These are phyloP conservation scores for Chymomyza caudatula DNA, from an alignment of 2,888 invertebrate genomes.

Conservation along the genomic window DNA sequence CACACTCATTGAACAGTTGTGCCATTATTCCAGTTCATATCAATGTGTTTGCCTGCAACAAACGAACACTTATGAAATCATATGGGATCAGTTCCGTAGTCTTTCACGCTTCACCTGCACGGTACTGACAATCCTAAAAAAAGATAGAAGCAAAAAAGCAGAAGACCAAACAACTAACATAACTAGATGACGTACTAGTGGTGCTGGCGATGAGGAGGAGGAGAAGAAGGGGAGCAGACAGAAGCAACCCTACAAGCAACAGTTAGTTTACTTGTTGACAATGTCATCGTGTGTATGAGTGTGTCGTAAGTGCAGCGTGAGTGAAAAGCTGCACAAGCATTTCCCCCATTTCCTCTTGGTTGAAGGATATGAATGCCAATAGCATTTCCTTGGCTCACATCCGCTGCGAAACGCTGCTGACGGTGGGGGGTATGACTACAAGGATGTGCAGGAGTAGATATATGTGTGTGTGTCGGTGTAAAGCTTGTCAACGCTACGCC, in stretches of 20 bases:
- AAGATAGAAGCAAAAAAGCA: background rate
- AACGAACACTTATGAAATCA: constrained; percentile 64
- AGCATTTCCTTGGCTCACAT: constrained; percentile 65
- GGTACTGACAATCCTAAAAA: background rate
- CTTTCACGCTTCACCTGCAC: background rate
- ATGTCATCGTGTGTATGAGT: background rate
- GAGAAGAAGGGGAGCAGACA: background rate
- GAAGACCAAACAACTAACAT: background rate
- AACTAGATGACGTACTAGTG: background rate
- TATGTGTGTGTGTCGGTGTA: background rate
- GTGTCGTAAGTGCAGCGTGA: constrained; percentile 30
- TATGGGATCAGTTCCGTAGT: constrained; percentile 54
- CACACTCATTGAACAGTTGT: constrained; percentile 59
- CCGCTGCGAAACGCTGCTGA: constrained; percentile 49
- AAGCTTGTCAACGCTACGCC: constrained; percentile 73
- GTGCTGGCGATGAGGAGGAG: no score
- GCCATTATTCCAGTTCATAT: constrained; percentile 36
- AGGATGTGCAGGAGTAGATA: constrained; percentile 33
- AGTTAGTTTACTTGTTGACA: background rate
- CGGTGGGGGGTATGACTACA: constrained; percentile 19
- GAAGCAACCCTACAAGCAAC: background rate
- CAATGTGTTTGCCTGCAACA: constrained; percentile 49
- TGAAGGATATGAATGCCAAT: constrained; percentile 69
- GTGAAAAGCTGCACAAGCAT: background rate
- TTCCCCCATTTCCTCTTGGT: constrained; percentile 49